These are phyloP conservation scores for Cottus gobio DNA, from an alignment of 2,113 vertebrate genomes.

Conservation along the genomic window DNA sequence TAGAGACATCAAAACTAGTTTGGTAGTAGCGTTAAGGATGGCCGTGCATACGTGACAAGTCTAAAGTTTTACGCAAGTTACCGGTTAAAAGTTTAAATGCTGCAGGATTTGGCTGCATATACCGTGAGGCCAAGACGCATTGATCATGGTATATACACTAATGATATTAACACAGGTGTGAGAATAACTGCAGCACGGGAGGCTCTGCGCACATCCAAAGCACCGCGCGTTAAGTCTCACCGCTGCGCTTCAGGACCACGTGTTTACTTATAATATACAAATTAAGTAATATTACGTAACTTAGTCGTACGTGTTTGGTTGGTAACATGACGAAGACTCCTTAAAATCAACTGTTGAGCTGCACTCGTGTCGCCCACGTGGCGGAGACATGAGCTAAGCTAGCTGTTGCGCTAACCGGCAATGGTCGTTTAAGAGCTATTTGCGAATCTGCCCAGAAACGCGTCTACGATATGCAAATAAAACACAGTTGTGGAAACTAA, in stretches of 20 bases:
- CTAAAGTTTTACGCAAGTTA: neutral
- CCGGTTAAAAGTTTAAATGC: neutral
- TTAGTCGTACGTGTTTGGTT: neutral
- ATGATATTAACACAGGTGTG: no score
- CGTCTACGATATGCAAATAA: no score
- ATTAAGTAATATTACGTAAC: no score
- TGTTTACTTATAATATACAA: no score
- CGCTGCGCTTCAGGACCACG: neutral
- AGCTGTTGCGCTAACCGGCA: conserved; percentile 21
- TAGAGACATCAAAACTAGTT: neutral
- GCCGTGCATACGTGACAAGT: neutral
- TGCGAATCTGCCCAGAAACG: neutral
- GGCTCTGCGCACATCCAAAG: neutral
- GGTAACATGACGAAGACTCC: accelerated
- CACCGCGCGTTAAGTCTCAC: neutral
- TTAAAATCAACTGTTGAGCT: no score
- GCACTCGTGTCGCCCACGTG: conserved; percentile 57
- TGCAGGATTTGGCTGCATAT: no score
- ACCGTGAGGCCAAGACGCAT: neutral
- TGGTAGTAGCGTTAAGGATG: neutral
- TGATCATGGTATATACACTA: neutral
- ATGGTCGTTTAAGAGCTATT: neutral
- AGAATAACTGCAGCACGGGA: neutral
- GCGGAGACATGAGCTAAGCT: conserved; percentile 34
- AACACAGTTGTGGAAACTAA: accelerated